Base-by-base conservation (phyloP, 2,888 invertebrate species). In the Acleris emargana region DNA sequence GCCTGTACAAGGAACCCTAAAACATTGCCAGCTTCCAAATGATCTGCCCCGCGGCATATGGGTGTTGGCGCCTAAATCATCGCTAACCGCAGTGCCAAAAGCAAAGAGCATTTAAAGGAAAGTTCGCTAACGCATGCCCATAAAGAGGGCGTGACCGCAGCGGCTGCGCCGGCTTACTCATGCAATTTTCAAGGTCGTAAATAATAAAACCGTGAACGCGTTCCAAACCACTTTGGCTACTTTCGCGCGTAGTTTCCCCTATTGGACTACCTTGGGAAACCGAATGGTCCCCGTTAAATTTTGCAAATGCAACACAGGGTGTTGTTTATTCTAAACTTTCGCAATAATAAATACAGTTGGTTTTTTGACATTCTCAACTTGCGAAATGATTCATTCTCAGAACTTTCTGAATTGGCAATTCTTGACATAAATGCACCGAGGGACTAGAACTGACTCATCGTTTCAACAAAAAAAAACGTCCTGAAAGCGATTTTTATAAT, bases 151-250 rank as follows among this genome's bases (percentile, higher is more conserved):
- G 89, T 85, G 80, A 88, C 89, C 91, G 78, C 91, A 89, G 84
- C 88, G 86, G 85, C 88, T 84, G 87, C 84, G 83, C 86, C 80
- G 84, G 88, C 86, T 86, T 87, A 85, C 84, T 86, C 88, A 80
- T 89, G 91, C 90, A 91, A 91, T 91, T 91, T 91, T 90, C 90
- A 91, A 88, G 88, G 88, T 87, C 89, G 84, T 92, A 91, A 92
- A 91, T 92, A 91, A 92, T 91, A 88, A 86, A 89, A 86, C 83
- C 84, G 83, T 86, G 86, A 89, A 87, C 83, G 84, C 86, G 82
- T 86, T 88, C 87, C 89, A 89, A 90, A 89, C 86, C 83, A 86
- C 87, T 89, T 89, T 88, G 88, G 86, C 87, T 83, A 86, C 85
- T 88, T 87, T 84, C 80, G 73, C 77, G 73, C 93, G 77, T 82